These are phyloP conservation scores for Cetonia aurata DNA, from an alignment of 2,888 invertebrate species.

Conservation along the genomic window DNA sequence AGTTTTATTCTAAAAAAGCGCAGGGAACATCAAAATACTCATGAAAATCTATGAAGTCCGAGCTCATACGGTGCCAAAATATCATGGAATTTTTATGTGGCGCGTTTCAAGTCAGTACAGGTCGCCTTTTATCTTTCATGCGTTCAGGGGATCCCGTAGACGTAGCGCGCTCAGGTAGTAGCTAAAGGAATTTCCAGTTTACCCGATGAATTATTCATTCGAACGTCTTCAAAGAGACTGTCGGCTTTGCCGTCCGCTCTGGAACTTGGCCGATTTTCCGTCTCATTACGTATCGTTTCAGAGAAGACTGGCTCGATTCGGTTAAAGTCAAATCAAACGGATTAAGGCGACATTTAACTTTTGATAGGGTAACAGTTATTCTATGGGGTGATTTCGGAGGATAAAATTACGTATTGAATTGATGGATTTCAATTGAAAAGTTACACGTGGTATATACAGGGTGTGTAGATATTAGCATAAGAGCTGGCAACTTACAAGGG, in stretches of 20 bases:
- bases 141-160: not conserved
- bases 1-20: not conserved
- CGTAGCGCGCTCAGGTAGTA: not conserved
- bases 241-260: not conserved
- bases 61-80: constrained; percentile 2
- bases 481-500: too few relatives aligned
- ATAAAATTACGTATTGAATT: too few relatives aligned
- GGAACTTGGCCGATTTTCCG: constrained; percentile 10
- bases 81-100: constrained; percentile 7
- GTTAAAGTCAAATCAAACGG: too few relatives aligned
- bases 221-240: not conserved
- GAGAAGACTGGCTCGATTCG: not conserved
- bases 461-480: too few relatives aligned
- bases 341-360: too few relatives aligned
- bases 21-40: too few relatives aligned
- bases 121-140: not conserved
- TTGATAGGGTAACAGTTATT: too few relatives aligned
- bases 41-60: not conserved
- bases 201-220: constrained; percentile 7
- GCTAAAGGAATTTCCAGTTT: constrained; percentile 14
- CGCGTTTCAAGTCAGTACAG: not conserved
- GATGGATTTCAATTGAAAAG: too few relatives aligned
- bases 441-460: too few relatives aligned
- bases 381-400: too few relatives aligned
- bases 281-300: constrained; percentile 5